Evolutionary conservation across 2,797 vertebrate species (phyloP), one percentile per base, ranked within the genome.

Genomic region (Notolabrus celidotus): DNA sequence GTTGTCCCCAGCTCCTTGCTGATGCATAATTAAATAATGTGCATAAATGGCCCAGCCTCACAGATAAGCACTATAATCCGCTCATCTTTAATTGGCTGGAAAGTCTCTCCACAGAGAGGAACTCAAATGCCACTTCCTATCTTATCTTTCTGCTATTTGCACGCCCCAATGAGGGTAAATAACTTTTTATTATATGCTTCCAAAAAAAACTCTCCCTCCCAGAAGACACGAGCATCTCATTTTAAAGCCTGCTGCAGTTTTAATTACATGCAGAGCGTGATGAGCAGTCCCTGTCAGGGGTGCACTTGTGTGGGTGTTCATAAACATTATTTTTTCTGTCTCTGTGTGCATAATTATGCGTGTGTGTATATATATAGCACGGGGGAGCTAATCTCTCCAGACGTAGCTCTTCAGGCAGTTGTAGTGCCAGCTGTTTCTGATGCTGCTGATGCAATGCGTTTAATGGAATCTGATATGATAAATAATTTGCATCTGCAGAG

Each of bases 11-110:
- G 56, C 64, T 71, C 51, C 67, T 63, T 66, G 53, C 74, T 63
- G 67, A 63, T 80, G 71, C 72, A 80, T 89, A 83, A 89, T 90
- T 89, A 83, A 89, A 89, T 82, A 66, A 88, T 47, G 73, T 22
- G 60, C 82, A 70, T 80, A 58, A 84, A 86, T 81, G 67, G 67
- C 67, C 75, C 72, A 53, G 74, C 56, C 41, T 69, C 67, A 66
- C 60, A 71, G 67, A 86, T 87, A 86, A 90, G 86, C 74, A 33
- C 71, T 67, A 63, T 88, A 89, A 92, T 87, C 89, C 49, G 10
- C 79, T 88, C 72, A 77, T 71, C 72, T 87, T 76, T 88, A 88
- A 88, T 88, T 91, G 79, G 78, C 78, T 74, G 61, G 51, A 71
- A 77, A 78, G 42, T 45, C 76, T 78, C 53, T 81, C 6, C 23